Evolutionary conservation across 2,797 vertebrate genomes (phyloP).

Genomic region (Glossophaga mutica): DNA sequence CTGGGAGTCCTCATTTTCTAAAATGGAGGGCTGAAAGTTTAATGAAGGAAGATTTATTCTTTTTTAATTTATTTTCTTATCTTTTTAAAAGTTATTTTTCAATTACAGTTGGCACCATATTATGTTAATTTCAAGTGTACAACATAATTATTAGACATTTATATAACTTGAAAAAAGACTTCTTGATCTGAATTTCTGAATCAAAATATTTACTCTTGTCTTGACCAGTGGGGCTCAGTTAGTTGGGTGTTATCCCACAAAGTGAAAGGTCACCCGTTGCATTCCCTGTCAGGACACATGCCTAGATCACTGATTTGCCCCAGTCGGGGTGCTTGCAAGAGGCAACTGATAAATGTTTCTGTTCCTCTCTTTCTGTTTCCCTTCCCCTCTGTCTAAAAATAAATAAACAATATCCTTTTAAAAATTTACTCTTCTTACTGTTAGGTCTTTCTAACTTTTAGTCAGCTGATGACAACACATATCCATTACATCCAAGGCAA

Average conservation of each 20-base stretch:
- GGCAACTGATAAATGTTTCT: not conserved
- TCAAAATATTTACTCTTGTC: not conserved
- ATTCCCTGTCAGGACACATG: not conserved
- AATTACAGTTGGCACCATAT: not conserved
- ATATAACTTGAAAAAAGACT: not conserved
- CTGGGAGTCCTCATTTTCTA: not conserved
- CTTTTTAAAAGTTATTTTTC: not conserved
- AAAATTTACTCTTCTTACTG: not conserved
- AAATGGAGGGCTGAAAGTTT: not conserved
- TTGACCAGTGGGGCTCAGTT: not conserved
- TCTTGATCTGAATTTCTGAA: not conserved
- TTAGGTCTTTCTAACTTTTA: not conserved
- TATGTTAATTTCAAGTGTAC: not conserved
- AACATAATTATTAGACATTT: not conserved
- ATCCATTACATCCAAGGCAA: not conserved
- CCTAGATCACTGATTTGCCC: not conserved
- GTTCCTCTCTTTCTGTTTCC: not conserved
- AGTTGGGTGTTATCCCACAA: not conserved
- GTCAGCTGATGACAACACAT: not conserved
- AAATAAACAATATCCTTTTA: not conserved
- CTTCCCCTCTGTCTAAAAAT: not conserved
- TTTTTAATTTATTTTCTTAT: not conserved
- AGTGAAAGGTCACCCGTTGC: not conserved
- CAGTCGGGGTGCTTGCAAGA: too few species aligned
- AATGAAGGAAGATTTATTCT: not conserved